These are phyloP conservation scores for Lochmaea capreae DNA, from an alignment of 2,888 invertebrate species.

Conservation along the genomic window DNA sequence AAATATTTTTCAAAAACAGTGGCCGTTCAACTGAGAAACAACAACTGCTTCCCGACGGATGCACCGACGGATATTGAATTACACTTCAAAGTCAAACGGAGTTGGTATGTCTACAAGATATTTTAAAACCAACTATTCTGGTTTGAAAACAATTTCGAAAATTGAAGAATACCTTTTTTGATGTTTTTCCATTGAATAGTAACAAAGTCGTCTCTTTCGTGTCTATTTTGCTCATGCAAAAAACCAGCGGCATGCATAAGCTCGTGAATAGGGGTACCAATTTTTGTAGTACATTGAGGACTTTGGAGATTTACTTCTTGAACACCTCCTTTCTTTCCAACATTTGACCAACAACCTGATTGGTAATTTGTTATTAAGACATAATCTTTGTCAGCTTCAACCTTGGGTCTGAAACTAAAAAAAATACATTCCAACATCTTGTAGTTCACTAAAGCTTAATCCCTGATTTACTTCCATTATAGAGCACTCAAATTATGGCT, in stretches of 20 bases:
- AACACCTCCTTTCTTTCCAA: slow-evolving; percentile 76
- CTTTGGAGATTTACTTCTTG: slow-evolving; percentile 74
- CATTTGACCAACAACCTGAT: slow-evolving; percentile 86
- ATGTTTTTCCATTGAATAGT: slow-evolving; percentile 78
- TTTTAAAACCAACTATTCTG: too few species aligned
- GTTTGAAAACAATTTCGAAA: background rate
- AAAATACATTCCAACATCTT: too few species aligned
- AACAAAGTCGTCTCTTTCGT: slow-evolving; percentile 60
- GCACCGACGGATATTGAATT: too few species aligned
- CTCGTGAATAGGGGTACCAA: slow-evolving; percentile 83
- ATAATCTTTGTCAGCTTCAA: slow-evolving; percentile 74
- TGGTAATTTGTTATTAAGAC: slow-evolving; percentile 75
- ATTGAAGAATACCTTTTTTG: slow-evolving; percentile 66
- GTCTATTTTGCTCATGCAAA: slow-evolving; percentile 84
- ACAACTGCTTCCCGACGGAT: too few species aligned
- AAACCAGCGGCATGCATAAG: slow-evolving; percentile 84
- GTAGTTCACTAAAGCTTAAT: too few species aligned
- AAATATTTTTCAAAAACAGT: too few species aligned
- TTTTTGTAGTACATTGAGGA: slow-evolving; percentile 65
- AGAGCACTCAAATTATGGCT: too few species aligned
- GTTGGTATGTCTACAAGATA: too few species aligned
- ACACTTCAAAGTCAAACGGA: too few species aligned
- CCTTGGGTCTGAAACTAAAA: slow-evolving; percentile 72
- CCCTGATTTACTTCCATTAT: too few species aligned
- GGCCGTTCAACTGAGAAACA: too few species aligned